Conservation (phyloP, 2,888 invertebrate genomes). For the Agriopis marginaria region DNA sequence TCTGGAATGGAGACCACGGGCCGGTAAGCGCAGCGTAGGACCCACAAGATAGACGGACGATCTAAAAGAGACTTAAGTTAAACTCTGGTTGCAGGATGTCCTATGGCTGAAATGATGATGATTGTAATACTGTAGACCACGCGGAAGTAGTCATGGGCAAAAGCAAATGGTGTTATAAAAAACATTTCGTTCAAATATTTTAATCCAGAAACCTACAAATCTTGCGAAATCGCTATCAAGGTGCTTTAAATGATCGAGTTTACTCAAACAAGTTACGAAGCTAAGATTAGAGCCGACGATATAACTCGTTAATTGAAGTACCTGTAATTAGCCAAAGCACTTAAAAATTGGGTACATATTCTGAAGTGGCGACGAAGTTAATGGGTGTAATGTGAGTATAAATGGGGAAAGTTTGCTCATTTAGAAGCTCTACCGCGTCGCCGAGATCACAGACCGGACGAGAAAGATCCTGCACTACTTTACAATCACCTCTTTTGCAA, state of each 20-base stretch:
- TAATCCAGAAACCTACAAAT: not conserved
- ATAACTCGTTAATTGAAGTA: conserved; percentile 74
- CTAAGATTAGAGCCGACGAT: conserved; percentile 65
- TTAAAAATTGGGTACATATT: conserved; percentile 73
- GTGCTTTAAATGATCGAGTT: conserved; percentile 34
- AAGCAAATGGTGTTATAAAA: not conserved
- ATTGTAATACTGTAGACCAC: no score
- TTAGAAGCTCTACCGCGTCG: conserved; percentile 68
- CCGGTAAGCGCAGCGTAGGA: no score
- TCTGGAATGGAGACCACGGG: no score
- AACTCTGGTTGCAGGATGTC: no score
- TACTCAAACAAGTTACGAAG: conserved; percentile 60
- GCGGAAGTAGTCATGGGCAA: no score
- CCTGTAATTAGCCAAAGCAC: conserved; percentile 73
- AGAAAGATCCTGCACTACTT: conserved; percentile 65
- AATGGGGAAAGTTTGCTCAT: conserved; percentile 83
- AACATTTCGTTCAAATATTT: not conserved
- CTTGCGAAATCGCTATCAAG: not conserved
- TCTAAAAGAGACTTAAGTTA: no score
- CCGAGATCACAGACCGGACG: conserved; percentile 60
- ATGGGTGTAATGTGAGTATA: conserved; percentile 80
- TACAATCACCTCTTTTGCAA: conserved; percentile 76
- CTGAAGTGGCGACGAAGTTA: conserved; percentile 71
- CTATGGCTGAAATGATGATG: no score
- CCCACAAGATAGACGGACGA: no score